Percentiles rank a stretch among this genome's conserved stretches.
Evolutionary conservation across 1,140 invertebrate species (phyloP).

Genomic region (Mya arenaria): DNA sequence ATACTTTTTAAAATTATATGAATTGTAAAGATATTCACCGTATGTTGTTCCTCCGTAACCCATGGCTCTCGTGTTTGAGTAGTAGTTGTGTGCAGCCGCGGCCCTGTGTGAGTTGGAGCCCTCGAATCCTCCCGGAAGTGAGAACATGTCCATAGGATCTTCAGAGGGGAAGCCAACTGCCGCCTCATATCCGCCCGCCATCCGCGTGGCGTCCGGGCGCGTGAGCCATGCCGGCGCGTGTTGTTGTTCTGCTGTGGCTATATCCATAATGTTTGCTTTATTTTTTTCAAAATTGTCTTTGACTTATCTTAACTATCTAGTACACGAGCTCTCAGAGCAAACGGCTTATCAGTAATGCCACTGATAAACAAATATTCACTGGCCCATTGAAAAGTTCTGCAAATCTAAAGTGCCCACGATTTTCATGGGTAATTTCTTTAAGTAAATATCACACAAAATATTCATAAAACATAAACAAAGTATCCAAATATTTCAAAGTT

Average conservation of each 20-base stretch:
- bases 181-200: conserved; percentile 37
- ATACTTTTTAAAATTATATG: too few relatives aligned
- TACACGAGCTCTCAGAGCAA: too few relatives aligned
- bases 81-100: conserved; percentile 33
- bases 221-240: conserved; percentile 49
- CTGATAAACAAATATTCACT: too few relatives aligned
- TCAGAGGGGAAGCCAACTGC: conserved; percentile 46
- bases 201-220: conserved; percentile 26
- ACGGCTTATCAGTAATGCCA: too few relatives aligned
- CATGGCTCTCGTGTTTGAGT: conserved; percentile 41
- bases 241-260: conserved; percentile 49
- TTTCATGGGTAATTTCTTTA: too few relatives aligned
- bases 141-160: conserved; percentile 52
- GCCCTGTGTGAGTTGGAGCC: conserved; percentile 43
- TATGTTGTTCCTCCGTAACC: conserved; percentile 40
- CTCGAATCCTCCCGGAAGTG: conserved; percentile 34
- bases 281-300: too few relatives aligned
- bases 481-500: too few relatives aligned
- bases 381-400: too few relatives aligned
- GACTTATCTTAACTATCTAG: too few relatives aligned
- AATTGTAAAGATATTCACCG: conserved; percentile 24
- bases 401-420: too few relatives aligned
- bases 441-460: too few relatives aligned
- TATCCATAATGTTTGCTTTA: conserved; percentile 33
- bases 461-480: too few relatives aligned